Conservation (phyloP, 2,797 vertebrate species). For the Falco naumanni region DNA sequence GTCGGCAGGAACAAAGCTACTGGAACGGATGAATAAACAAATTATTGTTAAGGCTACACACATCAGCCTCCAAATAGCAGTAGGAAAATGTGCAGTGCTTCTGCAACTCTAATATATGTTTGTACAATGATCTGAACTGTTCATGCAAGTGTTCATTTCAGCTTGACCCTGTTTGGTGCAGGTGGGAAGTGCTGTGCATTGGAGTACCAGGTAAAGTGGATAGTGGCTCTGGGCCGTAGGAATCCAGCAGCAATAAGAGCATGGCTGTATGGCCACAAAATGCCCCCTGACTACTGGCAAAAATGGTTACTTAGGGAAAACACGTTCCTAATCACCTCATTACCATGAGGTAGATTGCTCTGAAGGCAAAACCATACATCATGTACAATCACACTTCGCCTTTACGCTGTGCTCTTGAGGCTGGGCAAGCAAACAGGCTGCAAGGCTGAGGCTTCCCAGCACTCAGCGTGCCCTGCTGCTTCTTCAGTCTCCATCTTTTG, state of each 20-base stretch:
- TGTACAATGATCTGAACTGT: background rate
- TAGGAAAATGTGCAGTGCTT: background rate
- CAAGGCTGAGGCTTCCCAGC: background rate
- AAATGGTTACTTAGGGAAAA: slow-evolving; percentile 5
- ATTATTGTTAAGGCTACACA: slow-evolving; percentile 45
- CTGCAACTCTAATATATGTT: background rate
- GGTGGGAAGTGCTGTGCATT: background rate
- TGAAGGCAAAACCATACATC: background rate
- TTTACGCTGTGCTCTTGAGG: background rate
- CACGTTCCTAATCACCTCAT: background rate
- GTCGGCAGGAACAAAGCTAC: slow-evolving; percentile 39
- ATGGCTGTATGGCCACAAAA: background rate
- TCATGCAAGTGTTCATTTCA: background rate
- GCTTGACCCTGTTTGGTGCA: background rate
- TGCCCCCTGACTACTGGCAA: background rate
- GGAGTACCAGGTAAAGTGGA: background rate
- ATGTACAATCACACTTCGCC: background rate
- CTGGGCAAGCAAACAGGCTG: background rate
- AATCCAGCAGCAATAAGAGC: slow-evolving; percentile 9
- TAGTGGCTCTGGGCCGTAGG: background rate
- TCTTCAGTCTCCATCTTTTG: background rate
- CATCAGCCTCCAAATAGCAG: slow-evolving; percentile 20
- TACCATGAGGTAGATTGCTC: background rate
- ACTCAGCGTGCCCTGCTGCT: background rate
- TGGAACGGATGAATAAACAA: slow-evolving; percentile 43